phyloP scores from a whole-genome alignment of 1,140 invertebrate species.

The Drosophila sechellia region DNA sequence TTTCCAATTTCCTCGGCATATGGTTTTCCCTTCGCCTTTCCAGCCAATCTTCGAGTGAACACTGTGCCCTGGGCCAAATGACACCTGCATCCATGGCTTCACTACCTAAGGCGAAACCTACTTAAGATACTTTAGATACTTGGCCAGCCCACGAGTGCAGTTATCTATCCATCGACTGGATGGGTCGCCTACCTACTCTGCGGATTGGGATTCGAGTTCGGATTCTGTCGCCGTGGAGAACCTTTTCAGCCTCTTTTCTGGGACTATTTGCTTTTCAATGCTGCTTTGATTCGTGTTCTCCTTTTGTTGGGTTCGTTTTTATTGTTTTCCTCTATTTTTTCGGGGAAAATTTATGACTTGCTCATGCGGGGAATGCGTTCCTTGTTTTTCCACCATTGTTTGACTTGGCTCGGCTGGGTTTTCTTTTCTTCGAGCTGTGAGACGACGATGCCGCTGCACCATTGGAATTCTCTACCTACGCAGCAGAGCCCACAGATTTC shows the following conservation, averaged over 20 bases:
- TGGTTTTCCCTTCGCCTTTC: constrained; percentile 2
- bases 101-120: constrained; percentile 48
- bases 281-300: constrained; percentile 50
- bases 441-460: constrained; percentile 26
- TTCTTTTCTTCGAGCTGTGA: constrained; percentile 45
- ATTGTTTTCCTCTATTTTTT: constrained; percentile 46
- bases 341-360: constrained; percentile 75
- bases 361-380: constrained; percentile 73
- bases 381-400: constrained; percentile 64
- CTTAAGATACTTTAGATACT: constrained; percentile 51
- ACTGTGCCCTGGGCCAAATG: constrained; percentile 23
- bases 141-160: constrained; percentile 42
- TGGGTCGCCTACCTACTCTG: constrained; percentile 39
- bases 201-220: background rate
- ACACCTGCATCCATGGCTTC: constrained; percentile 53
- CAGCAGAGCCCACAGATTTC: constrained; percentile 43
- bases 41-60: constrained; percentile 24
- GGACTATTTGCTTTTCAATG: constrained; percentile 79
- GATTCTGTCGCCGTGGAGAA: constrained; percentile 37
- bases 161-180: constrained; percentile 40
- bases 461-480: constrained; percentile 53
- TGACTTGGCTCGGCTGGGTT: constrained; percentile 33
- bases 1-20: constrained; percentile 32
- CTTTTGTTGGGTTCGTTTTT: constrained; percentile 45
- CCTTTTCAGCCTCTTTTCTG: constrained; percentile 55